These are phyloP conservation scores for Cyanistes caeruleus DNA, from an alignment of 2,113 vertebrate genomes.

Conservation along the genomic window DNA sequence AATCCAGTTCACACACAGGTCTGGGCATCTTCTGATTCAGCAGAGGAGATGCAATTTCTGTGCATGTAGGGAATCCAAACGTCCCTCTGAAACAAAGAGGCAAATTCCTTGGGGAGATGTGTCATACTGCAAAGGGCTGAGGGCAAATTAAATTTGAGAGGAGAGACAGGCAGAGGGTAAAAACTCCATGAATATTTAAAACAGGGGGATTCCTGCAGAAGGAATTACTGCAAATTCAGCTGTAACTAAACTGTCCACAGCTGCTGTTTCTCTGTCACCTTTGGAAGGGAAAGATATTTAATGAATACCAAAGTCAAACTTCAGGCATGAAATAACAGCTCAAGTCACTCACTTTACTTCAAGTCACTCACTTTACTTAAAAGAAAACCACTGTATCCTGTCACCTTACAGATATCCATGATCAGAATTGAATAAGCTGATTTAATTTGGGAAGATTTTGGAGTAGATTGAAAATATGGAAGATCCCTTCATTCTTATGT, in stretches of 20 bases:
- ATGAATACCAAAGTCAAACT: background rate
- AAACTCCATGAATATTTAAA: constrained; percentile 12
- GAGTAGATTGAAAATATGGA: background rate
- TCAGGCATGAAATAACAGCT: background rate
- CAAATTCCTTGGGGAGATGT: background rate
- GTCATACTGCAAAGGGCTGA: background rate
- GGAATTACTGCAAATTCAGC: constrained; percentile 18
- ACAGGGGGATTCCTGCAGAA: background rate
- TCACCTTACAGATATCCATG: background rate
- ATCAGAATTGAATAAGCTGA: background rate
- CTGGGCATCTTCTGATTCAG: background rate
- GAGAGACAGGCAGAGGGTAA: background rate
- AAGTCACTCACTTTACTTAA: background rate
- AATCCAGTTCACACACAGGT: background rate
- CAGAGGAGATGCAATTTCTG: background rate
- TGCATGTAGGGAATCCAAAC: background rate
- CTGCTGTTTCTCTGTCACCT: constrained; percentile 19
- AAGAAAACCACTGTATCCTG: background rate
- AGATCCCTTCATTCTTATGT: background rate
- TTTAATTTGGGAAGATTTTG: background rate
- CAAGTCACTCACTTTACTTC: background rate
- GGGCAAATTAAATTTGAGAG: background rate
- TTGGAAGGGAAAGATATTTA: background rate
- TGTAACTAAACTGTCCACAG: background rate
- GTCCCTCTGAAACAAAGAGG: background rate